Conservation (phyloP, 1,140 invertebrate species). For the Zophobas morio region DNA sequence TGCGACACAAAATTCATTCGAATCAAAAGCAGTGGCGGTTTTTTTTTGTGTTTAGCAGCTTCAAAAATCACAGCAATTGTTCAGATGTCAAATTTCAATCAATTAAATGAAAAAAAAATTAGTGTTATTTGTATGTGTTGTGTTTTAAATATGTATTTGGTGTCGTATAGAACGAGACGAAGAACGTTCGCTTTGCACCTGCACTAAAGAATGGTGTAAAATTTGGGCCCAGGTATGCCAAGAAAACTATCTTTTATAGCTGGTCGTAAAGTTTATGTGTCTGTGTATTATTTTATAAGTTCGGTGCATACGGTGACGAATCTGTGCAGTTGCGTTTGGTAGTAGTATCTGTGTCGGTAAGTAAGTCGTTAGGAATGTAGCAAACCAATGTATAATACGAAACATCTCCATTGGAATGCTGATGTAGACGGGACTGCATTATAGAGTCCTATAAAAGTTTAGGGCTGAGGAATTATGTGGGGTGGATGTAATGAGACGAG, state of each 20-base stretch:
- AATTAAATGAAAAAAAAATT: too few species aligned
- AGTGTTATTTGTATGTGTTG: too few species aligned
- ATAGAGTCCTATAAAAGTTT: constrained; percentile 42
- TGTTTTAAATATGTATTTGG: too few species aligned
- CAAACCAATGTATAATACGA: constrained; percentile 34
- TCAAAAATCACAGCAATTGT: too few species aligned
- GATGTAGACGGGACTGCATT: constrained; percentile 34
- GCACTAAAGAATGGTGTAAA: constrained; percentile 1
- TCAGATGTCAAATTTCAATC: too few species aligned
- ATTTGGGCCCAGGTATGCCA: constrained; percentile 2
- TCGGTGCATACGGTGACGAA: constrained; percentile 5
- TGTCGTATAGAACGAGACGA: too few species aligned
- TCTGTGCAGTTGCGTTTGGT: constrained; percentile 11
- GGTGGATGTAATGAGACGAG: constrained; percentile 40
- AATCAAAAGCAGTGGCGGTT: too few species aligned
- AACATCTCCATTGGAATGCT: constrained; percentile 34
- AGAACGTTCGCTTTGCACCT: not conserved
- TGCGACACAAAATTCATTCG: too few species aligned
- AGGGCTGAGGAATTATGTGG: constrained; percentile 39
- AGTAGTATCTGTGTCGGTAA: constrained; percentile 21
- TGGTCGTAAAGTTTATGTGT: constrained; percentile 19
- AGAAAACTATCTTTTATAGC: constrained; percentile 17
- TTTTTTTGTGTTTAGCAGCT: too few species aligned
- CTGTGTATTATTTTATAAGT: constrained; percentile 28
- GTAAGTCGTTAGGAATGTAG: constrained; percentile 22